Conservation (phyloP, 2,797 vertebrate species). For the Acomys russatus region DNA sequence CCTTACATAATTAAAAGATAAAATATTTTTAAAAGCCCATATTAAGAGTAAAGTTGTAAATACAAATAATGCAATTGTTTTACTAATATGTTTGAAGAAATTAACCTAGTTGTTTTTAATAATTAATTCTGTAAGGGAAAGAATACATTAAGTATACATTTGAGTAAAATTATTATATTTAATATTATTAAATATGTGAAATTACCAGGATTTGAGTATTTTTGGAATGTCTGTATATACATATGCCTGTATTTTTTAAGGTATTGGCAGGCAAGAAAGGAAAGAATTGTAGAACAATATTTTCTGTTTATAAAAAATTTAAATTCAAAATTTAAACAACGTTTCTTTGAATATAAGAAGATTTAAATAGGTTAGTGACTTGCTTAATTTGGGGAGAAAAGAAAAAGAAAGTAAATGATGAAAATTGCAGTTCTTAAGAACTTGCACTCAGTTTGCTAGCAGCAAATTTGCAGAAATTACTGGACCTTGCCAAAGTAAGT, state of each 20-base stretch:
- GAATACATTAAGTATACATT: not conserved
- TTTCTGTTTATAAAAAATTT: not conserved
- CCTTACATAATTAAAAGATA: not conserved
- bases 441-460: not conserved
- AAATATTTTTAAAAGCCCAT: not conserved
- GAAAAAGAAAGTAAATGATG: not conserved
- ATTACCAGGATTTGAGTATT: not conserved
- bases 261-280: not conserved
- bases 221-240: not conserved
- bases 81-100: not conserved
- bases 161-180: not conserved
- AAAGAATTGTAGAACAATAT: not conserved
- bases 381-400: not conserved
- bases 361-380: not conserved
- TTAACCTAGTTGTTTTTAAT: not conserved
- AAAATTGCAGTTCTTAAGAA: not conserved
- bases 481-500: slow-evolving; percentile 53
- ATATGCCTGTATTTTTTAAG: not conserved
- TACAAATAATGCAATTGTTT: not conserved
- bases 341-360: not conserved
- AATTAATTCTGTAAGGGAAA: not conserved
- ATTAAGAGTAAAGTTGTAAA: not conserved
- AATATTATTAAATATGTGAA: not conserved
- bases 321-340: not conserved
- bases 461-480: slow-evolving; percentile 38